Percentiles rank a stretch among this genome's conserved stretches.
These are phyloP conservation scores for Macrophya annulata DNA, from an alignment of 2,888 invertebrate genomes.

Conservation along the genomic window DNA sequence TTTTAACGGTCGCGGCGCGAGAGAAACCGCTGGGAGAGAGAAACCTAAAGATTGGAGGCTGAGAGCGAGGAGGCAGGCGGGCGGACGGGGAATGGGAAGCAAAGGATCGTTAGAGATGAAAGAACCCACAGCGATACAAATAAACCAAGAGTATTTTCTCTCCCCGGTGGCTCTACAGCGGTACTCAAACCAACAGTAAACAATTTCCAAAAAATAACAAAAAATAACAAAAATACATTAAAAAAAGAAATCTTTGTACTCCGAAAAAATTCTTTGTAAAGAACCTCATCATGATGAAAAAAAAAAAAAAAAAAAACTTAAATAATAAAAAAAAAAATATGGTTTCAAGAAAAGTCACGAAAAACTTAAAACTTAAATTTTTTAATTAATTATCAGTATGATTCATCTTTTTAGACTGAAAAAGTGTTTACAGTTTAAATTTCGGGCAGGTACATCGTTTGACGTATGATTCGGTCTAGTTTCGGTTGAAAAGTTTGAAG, in stretches of 20 bases:
- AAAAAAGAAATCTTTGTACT: background rate
- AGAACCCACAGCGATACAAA: constrained; percentile 62
- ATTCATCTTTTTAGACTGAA: background rate
- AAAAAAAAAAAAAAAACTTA: background rate
- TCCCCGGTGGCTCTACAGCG: constrained; percentile 46
- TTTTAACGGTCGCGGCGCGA: constrained; percentile 71
- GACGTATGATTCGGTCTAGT: background rate
- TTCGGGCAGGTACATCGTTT: background rate
- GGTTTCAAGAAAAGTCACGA: background rate
- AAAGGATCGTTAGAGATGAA: constrained; percentile 63
- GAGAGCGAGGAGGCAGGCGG: constrained; percentile 33
- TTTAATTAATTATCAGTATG: background rate
- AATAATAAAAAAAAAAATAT: background rate
- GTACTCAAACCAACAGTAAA: constrained; percentile 43
- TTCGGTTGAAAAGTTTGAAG: background rate
- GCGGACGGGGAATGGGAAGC: constrained; percentile 55
- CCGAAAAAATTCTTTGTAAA: background rate
- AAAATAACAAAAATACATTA: background rate
- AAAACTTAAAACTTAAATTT: background rate
- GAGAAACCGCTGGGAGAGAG: constrained; percentile 57
- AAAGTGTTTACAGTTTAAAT: background rate
- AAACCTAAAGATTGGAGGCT: constrained; percentile 49
- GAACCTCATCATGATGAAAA: background rate
- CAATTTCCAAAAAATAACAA: background rate
- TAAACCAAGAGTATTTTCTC: constrained; percentile 60